Evolutionary conservation across 2,888 invertebrate species (phyloP), one percentile per base, ranked within the genome.

Genomic region (Drosophila nr. perissopoda): DNA sequence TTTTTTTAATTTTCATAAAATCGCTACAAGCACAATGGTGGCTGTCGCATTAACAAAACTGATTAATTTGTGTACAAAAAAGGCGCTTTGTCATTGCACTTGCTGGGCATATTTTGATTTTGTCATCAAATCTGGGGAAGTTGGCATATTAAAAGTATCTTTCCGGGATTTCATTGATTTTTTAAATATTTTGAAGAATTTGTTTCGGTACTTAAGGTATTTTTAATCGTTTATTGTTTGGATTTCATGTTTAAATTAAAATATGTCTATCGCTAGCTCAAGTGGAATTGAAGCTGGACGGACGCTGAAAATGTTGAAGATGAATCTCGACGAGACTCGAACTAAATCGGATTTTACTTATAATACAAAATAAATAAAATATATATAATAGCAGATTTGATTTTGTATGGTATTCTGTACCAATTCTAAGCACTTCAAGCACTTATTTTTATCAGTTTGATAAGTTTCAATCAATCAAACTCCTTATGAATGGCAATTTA

Each of bases 1-100:
- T 80, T 86, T 76, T 45, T 16, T 45, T 89, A 75, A 89, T 87
- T 80, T 84, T 84, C 84, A 74, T 73, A 80, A 84, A 87, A 84
- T 67, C 40, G 52, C 54, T 53, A 4, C 59, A 60, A 63, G 21
- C 49, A 57, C 74, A 78, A 81, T 82, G 78, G 45, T 31, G 2
- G 36, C 69, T 62, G 63, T 34, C 58, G 59, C 78, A 69, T 68
- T 76, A 78, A 80, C 56, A 29, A 59, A 72, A 73, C 80, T 89
- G 89, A 84, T 89, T 84, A 84, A 84, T 84, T 87, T 79, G 51
- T 56, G 59, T 31, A 45, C 48, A 51, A 48, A 59, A 64, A 78
- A 62, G 40, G 62, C 38, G 78, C 71, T 80, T 76, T 76, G 65
- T 78, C 64, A 59, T 62, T 52, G 52, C 8, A 33, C 21, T 58